phyloP scores from a whole-genome alignment of 1,140 invertebrate genomes.

The Lamellibrachia luymesi region DNA sequence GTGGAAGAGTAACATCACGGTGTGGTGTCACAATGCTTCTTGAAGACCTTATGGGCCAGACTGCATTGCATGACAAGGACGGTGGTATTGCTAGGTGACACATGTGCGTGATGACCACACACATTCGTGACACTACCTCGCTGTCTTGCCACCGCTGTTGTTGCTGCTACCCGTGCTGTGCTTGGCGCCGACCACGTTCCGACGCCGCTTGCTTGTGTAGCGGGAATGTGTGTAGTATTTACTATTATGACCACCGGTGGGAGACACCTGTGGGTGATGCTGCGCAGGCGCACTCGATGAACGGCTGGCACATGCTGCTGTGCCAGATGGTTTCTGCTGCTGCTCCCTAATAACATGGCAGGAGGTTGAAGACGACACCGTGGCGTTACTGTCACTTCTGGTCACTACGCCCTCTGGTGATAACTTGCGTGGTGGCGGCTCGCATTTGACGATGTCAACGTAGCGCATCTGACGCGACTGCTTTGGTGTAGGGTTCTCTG shows the following conservation, averaged over 20 bases:
- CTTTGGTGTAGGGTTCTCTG: background rate
- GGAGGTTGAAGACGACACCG: background rate
- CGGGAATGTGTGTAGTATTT: background rate
- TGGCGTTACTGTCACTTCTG: background rate
- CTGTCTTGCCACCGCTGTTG: background rate
- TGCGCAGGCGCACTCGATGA: background rate
- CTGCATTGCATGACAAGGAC: background rate
- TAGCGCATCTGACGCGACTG: background rate
- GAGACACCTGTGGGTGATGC: background rate
- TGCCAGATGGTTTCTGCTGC: background rate
- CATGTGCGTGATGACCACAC: background rate
- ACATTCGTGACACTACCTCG: background rate
- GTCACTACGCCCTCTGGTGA: background rate
- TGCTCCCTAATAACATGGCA: background rate
- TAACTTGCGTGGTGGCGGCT: background rate
- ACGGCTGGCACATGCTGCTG: background rate
- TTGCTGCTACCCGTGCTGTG: background rate
- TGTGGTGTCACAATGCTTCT: no score
- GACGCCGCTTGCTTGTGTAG: background rate
- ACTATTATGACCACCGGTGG: background rate
- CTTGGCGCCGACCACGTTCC: background rate
- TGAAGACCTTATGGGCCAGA: background rate
- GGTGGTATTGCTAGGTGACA: background rate
- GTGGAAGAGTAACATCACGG: background rate
- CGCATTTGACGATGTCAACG: background rate